Evolutionary conservation across 2,113 vertebrate genomes (phyloP).

Genomic region (Colinus virginianus): DNA sequence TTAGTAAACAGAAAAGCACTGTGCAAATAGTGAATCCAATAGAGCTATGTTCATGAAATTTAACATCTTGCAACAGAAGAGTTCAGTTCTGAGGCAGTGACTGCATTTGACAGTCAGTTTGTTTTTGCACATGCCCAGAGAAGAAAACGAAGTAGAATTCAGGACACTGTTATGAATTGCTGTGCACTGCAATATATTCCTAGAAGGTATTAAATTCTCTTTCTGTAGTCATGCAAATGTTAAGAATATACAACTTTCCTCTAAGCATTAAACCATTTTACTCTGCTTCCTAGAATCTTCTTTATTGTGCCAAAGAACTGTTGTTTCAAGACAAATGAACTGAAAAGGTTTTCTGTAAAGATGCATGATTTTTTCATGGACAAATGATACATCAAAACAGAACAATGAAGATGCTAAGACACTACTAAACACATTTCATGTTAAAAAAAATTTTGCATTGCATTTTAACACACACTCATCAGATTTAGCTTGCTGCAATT

Average conservation of each 20-base stretch:
- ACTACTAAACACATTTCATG: background rate
- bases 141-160: background rate
- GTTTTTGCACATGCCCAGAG: background rate
- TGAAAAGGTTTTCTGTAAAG: background rate
- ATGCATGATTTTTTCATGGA: background rate
- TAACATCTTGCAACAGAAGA: background rate
- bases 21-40: background rate
- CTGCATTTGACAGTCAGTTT: background rate
- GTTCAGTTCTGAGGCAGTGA: background rate
- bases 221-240: background rate
- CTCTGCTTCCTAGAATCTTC: background rate
- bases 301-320: background rate
- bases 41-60: background rate
- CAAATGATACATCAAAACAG: background rate
- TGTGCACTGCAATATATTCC: background rate
- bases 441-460: background rate
- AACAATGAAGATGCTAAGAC: background rate
- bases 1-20: background rate
- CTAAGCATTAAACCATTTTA: background rate
- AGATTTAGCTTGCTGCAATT: background rate
- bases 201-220: background rate
- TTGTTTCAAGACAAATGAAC: slow-evolving; percentile 29
- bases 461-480: background rate
- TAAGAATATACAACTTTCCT: background rate
- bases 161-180: background rate